Conservation (phyloP, 2,797 vertebrate species). For the Octomys mimax region DNA sequence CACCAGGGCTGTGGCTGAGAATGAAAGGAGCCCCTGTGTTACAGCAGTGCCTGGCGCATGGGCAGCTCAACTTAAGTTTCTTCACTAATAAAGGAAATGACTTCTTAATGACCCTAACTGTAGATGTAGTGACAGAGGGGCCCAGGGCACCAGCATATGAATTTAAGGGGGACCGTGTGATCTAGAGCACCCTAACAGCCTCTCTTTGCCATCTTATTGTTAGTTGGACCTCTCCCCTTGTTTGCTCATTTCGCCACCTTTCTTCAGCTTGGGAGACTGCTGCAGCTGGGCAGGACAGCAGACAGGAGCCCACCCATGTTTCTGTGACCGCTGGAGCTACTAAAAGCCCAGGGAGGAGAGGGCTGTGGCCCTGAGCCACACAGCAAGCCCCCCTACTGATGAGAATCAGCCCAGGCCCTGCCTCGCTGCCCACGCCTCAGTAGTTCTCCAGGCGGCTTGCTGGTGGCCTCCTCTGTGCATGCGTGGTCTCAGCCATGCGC, state of each 20-base stretch:
- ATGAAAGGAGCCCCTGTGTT: not conserved
- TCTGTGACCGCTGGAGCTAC: not conserved
- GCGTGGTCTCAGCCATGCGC: not conserved
- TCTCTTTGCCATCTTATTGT: not conserved
- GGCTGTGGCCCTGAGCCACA: not conserved
- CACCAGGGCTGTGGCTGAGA: not conserved
- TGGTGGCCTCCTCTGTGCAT: fast-evolving
- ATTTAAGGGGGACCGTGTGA: not conserved
- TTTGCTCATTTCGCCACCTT: not conserved
- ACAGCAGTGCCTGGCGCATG: not conserved
- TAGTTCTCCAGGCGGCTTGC: not conserved
- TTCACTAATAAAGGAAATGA: not conserved
- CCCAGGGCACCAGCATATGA: not conserved
- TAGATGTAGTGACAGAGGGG: fast-evolving
- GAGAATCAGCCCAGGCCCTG: not conserved
- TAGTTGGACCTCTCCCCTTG: not conserved
- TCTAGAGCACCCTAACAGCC: not conserved
- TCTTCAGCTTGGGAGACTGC: not conserved
- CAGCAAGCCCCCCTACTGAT: not conserved
- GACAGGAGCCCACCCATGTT: fast-evolving
- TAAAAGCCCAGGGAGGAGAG: not conserved
- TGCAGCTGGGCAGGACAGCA: not conserved
- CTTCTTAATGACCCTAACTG: not conserved
- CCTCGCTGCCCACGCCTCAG: not conserved
- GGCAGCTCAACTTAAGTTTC: not conserved